phyloP scores from a whole-genome alignment of 2,888 invertebrate genomes.

The Erannis defoliaria region DNA sequence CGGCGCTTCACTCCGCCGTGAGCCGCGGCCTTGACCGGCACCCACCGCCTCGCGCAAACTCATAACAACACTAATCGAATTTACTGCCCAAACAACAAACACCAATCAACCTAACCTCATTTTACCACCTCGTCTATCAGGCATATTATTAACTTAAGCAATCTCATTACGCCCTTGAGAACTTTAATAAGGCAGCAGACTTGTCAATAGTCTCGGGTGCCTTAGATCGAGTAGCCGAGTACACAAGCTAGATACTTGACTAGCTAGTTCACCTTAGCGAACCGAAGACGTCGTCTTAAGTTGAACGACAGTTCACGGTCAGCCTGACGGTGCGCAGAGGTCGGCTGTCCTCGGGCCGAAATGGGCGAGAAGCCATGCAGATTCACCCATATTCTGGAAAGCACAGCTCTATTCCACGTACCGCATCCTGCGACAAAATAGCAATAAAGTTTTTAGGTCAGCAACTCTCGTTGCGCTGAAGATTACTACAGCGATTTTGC shows the following conservation, averaged over 20 bases:
- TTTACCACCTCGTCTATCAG: slow-evolving; percentile 19
- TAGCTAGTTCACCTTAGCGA: slow-evolving; percentile 35
- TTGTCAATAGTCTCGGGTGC: slow-evolving; percentile 17
- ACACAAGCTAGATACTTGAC: slow-evolving; percentile 26
- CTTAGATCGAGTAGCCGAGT: slow-evolving; percentile 17
- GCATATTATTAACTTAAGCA: slow-evolving; percentile 3
- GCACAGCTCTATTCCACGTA: slow-evolving; percentile 37
- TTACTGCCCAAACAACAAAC: slow-evolving; percentile 34
- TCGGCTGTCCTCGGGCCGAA: slow-evolving; percentile 32
- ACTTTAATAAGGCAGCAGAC: slow-evolving; percentile 8
- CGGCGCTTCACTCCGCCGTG: slow-evolving; percentile 46
- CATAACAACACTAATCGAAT: slow-evolving; percentile 42
- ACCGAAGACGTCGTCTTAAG: slow-evolving; percentile 39
- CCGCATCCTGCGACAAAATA: slow-evolving; percentile 46
- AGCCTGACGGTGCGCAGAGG: slow-evolving; percentile 40
- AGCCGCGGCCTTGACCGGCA: slow-evolving; percentile 56
- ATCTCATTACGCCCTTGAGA: slow-evolving; percentile 12
- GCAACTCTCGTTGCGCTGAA: slow-evolving; percentile 19
- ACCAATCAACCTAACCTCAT: slow-evolving; percentile 25
- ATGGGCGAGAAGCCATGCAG: slow-evolving; percentile 45
- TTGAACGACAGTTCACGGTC: slow-evolving; percentile 49
- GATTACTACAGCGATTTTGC: slow-evolving; percentile 20
- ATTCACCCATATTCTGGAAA: slow-evolving; percentile 41
- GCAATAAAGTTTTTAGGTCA: slow-evolving; percentile 39
- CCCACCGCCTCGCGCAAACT: slow-evolving; percentile 40